Conservation (phyloP, 1,140 invertebrate species). For the Heterodera schachtii region DNA sequence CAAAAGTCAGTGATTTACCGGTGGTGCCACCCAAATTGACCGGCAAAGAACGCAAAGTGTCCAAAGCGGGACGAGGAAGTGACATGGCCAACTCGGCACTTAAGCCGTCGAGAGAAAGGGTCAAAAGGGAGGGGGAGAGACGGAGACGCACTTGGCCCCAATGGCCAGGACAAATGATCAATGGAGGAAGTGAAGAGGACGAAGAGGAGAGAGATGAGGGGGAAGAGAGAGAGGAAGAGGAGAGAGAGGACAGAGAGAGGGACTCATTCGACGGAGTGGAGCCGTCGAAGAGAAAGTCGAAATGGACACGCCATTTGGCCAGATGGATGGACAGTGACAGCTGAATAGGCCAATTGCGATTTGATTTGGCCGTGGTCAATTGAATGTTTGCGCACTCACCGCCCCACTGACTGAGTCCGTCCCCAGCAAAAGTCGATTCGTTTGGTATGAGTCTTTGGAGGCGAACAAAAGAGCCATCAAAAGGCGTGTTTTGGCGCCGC, state of each 20-base stretch:
- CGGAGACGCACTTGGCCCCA: conserved; percentile 43
- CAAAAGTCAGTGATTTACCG: conserved; percentile 27
- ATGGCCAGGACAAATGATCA: conserved; percentile 39
- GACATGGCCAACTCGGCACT: conserved; percentile 8
- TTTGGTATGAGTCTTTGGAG: conserved; percentile 32
- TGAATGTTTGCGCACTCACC: conserved; percentile 34
- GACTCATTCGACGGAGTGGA: not conserved
- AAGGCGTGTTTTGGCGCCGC: not conserved
- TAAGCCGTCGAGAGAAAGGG: conserved; percentile 33
- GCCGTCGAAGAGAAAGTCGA: conserved; percentile 32
- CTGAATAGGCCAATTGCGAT: conserved; percentile 36
- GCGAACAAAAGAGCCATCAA: conserved; percentile 29
- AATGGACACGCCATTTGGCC: conserved; percentile 16
- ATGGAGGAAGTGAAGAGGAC: not conserved
- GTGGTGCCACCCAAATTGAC: conserved; percentile 48
- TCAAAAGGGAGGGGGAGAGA: conserved; percentile 11
- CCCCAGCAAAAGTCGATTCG: conserved; percentile 30
- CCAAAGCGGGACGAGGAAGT: conserved; percentile 24
- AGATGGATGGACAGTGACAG: conserved; percentile 42
- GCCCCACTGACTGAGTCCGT: conserved; percentile 30
- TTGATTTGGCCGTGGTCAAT: not conserved
- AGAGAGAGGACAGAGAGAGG: not conserved
- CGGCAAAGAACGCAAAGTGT: conserved; percentile 44
- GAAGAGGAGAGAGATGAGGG: not conserved
- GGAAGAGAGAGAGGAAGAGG: not conserved